Evolutionary conservation across 2,888 invertebrate genomes (phyloP), one percentile per base, ranked within the genome.

Genomic region (Lordiphosa andalusiaca): DNA sequence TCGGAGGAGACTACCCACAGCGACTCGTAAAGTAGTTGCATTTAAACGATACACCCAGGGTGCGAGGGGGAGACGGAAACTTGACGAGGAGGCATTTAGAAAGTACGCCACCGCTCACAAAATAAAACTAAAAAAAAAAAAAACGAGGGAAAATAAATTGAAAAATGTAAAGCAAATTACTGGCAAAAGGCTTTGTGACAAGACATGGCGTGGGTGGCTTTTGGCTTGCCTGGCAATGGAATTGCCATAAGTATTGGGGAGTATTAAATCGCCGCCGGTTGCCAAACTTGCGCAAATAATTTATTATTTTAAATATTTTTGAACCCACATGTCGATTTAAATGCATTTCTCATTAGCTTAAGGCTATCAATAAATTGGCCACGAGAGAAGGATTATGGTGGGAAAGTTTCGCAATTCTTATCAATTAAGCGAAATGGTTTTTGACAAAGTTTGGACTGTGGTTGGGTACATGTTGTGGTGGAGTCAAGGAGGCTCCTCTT

Each of bases 101-200:
- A 78, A 78, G 77, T 78, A 66, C 61, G 60, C 57, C 69, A 61
- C 81, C 74, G 56, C 71, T 67, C 71, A 58, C 70, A 30, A 50
- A 30, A 50, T 23, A 40, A 30, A 23, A 36, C 21, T 35, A 12
- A 37, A 13, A 37, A 37, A 9, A 37, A 21, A 5, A 12, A 37
- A 49, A 49, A 23, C 40, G 36, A 42, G 62, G 73, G 71, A 84
- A 78, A 78, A 78, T 78, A 78, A 84, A 78, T 78, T 84, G 77
- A 78, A 78, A 67, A 78, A 81, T 78, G 77, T 78, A 78, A 78
- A 78, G 84, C 71, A 78, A 78, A 78, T 78, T 78, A 84, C 84
- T 61, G 71, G 77, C 77, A 84, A 78, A 78, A 84, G 77, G 78
- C 77, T 84, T 84, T 84, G 77, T 78, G 77, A 81, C 77, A 84